Evolutionary conservation across 2,888 invertebrate species (phyloP).

Genomic region (Drosophila parthenogenetica): DNA sequence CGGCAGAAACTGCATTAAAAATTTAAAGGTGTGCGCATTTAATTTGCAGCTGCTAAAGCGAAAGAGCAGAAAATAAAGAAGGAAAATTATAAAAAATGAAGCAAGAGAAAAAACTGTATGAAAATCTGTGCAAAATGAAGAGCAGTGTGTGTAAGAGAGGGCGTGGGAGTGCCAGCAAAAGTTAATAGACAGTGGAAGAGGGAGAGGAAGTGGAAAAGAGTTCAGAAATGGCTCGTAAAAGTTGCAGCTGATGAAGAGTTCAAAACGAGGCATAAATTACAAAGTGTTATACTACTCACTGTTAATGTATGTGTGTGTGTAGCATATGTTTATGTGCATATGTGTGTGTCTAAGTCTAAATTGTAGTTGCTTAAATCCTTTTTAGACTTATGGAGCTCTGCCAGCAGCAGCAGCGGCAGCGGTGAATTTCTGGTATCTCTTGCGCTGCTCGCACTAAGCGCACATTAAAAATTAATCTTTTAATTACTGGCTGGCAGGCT

Average conservation of each 20-base stretch:
- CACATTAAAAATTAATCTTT: conserved; percentile 78
- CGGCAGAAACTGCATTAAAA: conserved; percentile 58
- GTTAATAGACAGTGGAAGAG: conserved; percentile 14
- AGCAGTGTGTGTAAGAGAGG: neutral
- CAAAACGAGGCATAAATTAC: conserved; percentile 62
- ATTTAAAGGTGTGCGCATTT: conserved; percentile 68
- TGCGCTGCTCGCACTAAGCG: conserved; percentile 53
- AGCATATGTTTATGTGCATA: conserved; percentile 4
- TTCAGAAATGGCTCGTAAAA: conserved; percentile 48
- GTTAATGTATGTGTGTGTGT: conserved; percentile 30
- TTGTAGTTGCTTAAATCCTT: conserved; percentile 48
- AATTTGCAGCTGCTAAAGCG: conserved; percentile 51
- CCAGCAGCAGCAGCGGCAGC: neutral
- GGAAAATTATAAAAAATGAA: conserved; percentile 65
- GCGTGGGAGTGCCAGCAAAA: neutral
- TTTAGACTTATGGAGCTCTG: conserved; percentile 37
- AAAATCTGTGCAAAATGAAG: conserved; percentile 17
- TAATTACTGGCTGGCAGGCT: conserved; percentile 64
- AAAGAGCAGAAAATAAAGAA: conserved; percentile 14
- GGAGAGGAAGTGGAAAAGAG: conserved; percentile 5
- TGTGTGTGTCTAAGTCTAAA: conserved; percentile 35
- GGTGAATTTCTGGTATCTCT: conserved; percentile 25
- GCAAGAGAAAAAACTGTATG: conserved; percentile 40
- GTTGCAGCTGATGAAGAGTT: conserved; percentile 57
- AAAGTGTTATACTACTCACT: conserved; percentile 28